phyloP scores from a whole-genome alignment of 2,797 vertebrate species.

The Enteromius argenteus region DNA sequence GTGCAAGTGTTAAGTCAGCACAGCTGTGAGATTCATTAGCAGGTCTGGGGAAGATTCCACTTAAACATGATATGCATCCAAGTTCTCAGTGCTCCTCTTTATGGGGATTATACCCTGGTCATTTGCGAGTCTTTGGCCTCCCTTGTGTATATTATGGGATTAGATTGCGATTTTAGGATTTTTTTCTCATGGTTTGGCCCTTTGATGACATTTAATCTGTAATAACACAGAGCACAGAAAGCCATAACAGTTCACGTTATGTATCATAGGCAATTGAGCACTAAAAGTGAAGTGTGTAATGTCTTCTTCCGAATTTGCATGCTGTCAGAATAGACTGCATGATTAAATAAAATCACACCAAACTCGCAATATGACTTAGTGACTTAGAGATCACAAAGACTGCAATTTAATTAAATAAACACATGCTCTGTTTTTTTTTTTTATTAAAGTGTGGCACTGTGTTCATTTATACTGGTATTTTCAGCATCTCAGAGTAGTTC shows the following conservation, averaged over 20 bases:
- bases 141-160: slow-evolving; percentile 31
- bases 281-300: not conserved
- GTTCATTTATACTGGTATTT: not conserved
- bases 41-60: slow-evolving; percentile 55
- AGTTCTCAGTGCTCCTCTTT: slow-evolving; percentile 38
- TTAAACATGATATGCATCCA: slow-evolving; percentile 54
- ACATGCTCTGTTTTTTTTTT: not conserved
- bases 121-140: slow-evolving; percentile 44
- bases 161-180: slow-evolving; percentile 31
- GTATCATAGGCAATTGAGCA: not conserved
- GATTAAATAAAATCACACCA: not conserved
- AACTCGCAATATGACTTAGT: not conserved
- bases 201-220: slow-evolving; percentile 1
- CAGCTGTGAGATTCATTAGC: slow-evolving; percentile 55
- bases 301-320: not conserved
- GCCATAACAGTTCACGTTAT: not conserved
- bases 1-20: slow-evolving; percentile 56
- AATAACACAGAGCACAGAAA: slow-evolving; percentile 19
- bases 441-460: not conserved
- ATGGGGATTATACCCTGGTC: slow-evolving; percentile 39
- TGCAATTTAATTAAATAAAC: not conserved
- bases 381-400: not conserved
- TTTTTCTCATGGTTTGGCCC: slow-evolving; percentile 8
- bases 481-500: not conserved
- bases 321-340: not conserved